These are phyloP conservation scores for Drosophila biarmipes DNA, from an alignment of 1,140 invertebrate species.

Conservation along the genomic window DNA sequence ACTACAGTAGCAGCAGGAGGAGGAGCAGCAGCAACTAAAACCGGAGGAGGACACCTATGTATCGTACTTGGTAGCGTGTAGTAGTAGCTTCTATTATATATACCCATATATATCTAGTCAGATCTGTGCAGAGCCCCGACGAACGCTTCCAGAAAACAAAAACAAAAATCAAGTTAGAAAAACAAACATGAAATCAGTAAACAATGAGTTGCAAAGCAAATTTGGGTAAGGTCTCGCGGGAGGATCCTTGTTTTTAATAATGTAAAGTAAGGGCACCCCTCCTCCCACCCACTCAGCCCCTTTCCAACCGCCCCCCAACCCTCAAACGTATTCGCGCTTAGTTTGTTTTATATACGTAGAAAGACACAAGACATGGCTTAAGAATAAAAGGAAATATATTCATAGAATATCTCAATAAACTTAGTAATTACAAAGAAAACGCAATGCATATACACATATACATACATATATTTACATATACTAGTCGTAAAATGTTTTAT, in stretches of 20 bases:
- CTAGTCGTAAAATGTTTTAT: constrained; percentile 53
- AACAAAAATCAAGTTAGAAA: constrained; percentile 14
- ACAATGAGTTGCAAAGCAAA: constrained; percentile 78
- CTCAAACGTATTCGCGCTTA: constrained; percentile 53
- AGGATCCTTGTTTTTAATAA: constrained; percentile 46
- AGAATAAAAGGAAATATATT: constrained; percentile 56
- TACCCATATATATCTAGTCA: constrained; percentile 52
- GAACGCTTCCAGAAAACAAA: constrained; percentile 41
- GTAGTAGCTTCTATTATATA: constrained; percentile 69
- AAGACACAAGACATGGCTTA: constrained; percentile 57
- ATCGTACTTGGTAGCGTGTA: constrained; percentile 60
- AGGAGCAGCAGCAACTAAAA: constrained; percentile 47
- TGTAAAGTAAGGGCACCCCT: constrained; percentile 41
- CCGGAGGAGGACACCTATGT: constrained; percentile 51
- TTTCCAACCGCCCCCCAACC: neutral
- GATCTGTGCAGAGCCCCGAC: constrained; percentile 51
- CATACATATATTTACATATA: constrained; percentile 61
- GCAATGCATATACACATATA: constrained; percentile 65
- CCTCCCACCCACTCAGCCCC: constrained; percentile 14
- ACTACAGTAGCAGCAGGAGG: constrained; percentile 24
- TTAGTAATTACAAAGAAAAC: constrained; percentile 62
- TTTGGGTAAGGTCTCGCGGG: constrained; percentile 45
- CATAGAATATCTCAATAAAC: constrained; percentile 78
- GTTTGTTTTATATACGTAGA: constrained; percentile 53
- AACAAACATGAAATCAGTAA: constrained; percentile 22